Conservation (phyloP, 2,113 vertebrate genomes). For the Gymnorhina tibicen region DNA sequence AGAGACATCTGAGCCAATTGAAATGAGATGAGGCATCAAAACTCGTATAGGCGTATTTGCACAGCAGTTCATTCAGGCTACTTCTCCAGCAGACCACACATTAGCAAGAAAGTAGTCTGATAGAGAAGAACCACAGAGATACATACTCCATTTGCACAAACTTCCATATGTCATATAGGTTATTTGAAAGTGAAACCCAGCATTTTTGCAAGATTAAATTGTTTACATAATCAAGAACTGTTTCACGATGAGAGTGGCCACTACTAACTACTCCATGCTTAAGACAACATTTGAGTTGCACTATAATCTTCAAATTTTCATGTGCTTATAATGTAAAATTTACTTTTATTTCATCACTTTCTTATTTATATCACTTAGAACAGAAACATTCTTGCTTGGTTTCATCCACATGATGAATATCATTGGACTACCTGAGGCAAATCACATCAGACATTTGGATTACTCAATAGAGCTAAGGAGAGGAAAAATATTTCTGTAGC, state of each 20-base stretch:
- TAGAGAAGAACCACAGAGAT: neutral
- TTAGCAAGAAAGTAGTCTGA: neutral
- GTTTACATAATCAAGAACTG: neutral
- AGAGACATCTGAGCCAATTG: neutral
- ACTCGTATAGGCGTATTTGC: fast-evolving
- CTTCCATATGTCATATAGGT: neutral
- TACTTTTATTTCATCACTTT: neutral
- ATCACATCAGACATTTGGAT: neutral
- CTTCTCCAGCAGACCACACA: neutral
- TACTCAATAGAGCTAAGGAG: neutral
- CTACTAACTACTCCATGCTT: neutral
- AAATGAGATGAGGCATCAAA: neutral
- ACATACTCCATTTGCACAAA: neutral
- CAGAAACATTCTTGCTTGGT: neutral
- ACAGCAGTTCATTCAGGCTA: neutral
- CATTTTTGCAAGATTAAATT: neutral
- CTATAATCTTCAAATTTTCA: neutral
- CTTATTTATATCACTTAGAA: neutral
- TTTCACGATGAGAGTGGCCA: neutral
- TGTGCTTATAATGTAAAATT: neutral
- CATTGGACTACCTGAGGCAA: neutral
- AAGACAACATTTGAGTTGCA: neutral
- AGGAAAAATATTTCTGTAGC: neutral
- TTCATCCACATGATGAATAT: neutral
- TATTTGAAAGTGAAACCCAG: neutral